Percentiles rank a stretch among this genome's conserved stretches.
These are phyloP conservation scores for Coenobita brevimanus DNA, from an alignment of 1,140 invertebrate genomes.

Conservation along the genomic window DNA sequence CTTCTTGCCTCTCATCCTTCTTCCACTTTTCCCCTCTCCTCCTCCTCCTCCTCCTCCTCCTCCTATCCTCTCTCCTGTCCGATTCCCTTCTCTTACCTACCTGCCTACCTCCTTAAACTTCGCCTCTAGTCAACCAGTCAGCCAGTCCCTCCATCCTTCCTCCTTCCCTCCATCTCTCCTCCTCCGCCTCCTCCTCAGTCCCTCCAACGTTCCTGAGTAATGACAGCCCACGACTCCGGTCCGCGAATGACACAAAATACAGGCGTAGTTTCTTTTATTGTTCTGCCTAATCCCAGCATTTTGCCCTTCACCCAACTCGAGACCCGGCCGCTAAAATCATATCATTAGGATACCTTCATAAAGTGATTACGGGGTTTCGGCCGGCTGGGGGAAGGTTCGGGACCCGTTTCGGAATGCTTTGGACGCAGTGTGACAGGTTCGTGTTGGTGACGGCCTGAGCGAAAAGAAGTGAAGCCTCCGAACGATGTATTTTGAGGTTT, in stretches of 20 bases:
- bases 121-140: background rate
- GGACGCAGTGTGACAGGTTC: background rate
- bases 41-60: background rate
- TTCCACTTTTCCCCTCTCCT: background rate
- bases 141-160: background rate
- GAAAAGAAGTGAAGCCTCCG: too few species aligned
- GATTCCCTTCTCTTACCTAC: background rate
- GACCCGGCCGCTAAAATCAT: slow-evolving; percentile 47
- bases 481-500: too few species aligned
- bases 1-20: background rate
- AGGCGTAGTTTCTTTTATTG: slow-evolving; percentile 60
- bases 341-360: slow-evolving; percentile 63
- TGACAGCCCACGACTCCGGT: slow-evolving; percentile 23
- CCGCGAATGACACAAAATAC: slow-evolving; percentile 58
- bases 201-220: slow-evolving; percentile 42
- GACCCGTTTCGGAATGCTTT: slow-evolving; percentile 10
- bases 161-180: background rate
- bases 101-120: background rate
- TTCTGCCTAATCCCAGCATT: slow-evolving; percentile 44
- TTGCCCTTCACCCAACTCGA: background rate
- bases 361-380: slow-evolving; percentile 32
- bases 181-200: background rate
- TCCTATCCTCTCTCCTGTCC: background rate
- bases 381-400: background rate
- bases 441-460: too few species aligned